These are phyloP conservation scores for Branchinecta lindahli DNA, from an alignment of 1,140 invertebrate genomes.

Conservation along the genomic window DNA sequence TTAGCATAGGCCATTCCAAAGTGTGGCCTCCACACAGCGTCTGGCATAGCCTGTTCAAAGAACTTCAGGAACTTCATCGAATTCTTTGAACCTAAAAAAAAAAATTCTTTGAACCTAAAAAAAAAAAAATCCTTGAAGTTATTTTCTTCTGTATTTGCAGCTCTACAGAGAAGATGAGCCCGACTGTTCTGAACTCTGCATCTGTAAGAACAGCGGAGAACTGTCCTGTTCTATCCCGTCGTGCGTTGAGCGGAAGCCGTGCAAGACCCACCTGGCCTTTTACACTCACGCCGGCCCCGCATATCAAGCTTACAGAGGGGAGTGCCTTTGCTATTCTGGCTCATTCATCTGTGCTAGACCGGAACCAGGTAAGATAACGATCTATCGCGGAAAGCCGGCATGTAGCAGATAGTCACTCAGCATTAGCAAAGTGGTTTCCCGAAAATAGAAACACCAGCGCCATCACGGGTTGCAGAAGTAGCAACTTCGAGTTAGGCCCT, in stretches of 20 bases:
- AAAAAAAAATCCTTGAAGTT: slow-evolving; percentile 19
- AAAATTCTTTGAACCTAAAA: too few species aligned
- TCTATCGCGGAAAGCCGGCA: too few species aligned
- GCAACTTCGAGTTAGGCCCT: too few species aligned
- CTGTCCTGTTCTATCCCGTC: slow-evolving; percentile 56
- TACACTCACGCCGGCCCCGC: slow-evolving; percentile 75
- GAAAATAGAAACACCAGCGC: too few species aligned
- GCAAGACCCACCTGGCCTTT: slow-evolving; percentile 57
- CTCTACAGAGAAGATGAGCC: slow-evolving; percentile 68
- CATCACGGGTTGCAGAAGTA: too few species aligned
- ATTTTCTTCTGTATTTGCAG: slow-evolving; percentile 35
- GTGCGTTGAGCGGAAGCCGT: slow-evolving; percentile 63
- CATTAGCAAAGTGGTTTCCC: too few species aligned
- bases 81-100: too few species aligned
- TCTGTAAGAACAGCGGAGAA: slow-evolving; percentile 54
- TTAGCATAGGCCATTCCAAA: too few species aligned
- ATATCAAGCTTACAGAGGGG: slow-evolving; percentile 68
- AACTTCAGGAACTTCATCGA: too few species aligned
- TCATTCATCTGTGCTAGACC: slow-evolving; percentile 80
- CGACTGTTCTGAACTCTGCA: slow-evolving; percentile 62
- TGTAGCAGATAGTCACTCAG: too few species aligned
- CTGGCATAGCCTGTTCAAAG: too few species aligned
- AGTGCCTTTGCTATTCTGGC: slow-evolving; percentile 75
- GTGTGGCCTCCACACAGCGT: too few species aligned
- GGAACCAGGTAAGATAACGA: slow-evolving; percentile 42